These are phyloP conservation scores for Microtus oregoni DNA, from an alignment of 2,113 vertebrate species.

Conservation along the genomic window DNA sequence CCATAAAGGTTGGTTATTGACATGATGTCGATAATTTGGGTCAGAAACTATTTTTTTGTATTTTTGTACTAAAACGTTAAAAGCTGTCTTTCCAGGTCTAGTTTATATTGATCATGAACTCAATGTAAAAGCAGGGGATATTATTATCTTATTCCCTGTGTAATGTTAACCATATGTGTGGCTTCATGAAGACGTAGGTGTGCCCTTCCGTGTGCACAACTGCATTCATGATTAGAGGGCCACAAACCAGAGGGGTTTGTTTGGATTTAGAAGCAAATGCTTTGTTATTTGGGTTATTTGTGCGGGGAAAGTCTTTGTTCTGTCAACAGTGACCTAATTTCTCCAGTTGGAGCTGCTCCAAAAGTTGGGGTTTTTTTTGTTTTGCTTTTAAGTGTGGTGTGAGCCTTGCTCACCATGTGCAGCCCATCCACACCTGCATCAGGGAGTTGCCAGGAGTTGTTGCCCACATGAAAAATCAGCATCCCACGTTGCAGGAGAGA, in stretches of 20 bases:
- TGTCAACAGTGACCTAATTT: not conserved
- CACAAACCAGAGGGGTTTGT: not conserved
- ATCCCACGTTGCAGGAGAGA: not conserved
- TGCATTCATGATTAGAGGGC: not conserved
- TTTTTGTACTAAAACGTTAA: constrained; percentile 8
- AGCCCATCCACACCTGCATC: accelerated
- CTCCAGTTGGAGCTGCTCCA: not conserved
- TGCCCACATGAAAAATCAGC: too few species aligned
- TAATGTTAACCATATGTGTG: not conserved
- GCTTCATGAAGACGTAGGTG: not conserved
- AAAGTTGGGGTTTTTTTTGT: not conserved
- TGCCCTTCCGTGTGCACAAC: not conserved
- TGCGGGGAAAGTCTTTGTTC: not conserved
- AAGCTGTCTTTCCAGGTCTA: not conserved
- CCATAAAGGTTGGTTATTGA: not conserved
- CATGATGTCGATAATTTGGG: not conserved
- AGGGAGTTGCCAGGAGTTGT: not conserved
- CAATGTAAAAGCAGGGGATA: not conserved
- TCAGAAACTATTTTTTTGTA: not conserved
- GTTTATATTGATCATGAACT: not conserved
- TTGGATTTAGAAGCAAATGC: not conserved
- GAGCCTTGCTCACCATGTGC: accelerated
- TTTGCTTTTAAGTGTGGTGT: too few species aligned
- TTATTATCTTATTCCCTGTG: not conserved
- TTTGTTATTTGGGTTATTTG: not conserved